A percentile compares a stretch with the other conserved stretches of the same genome.
Evolutionary conservation across 2,888 invertebrate species (phyloP).

Genomic region (Stenolophus ochropezus): DNA sequence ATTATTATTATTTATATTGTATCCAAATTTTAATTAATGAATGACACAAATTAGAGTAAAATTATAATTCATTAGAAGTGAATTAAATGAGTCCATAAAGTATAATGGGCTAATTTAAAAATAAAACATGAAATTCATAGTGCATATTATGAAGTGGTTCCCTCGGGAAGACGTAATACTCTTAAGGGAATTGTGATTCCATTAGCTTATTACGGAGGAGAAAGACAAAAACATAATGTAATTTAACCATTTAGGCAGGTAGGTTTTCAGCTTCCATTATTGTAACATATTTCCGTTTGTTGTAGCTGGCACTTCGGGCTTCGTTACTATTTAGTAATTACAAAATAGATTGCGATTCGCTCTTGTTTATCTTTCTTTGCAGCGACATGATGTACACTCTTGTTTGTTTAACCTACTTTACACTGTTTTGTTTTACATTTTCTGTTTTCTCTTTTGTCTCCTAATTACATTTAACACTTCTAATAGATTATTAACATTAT

Average conservation of each 20-base stretch:
- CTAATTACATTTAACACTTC: no score
- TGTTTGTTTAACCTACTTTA: slow-evolving; percentile 55
- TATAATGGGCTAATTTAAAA: not conserved
- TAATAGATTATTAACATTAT: no score
- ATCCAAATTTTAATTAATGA: no score
- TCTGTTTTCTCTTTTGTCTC: not conserved
- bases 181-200: slow-evolving; percentile 47
- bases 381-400: not conserved
- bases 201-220: slow-evolving; percentile 49
- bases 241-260: slow-evolving; percentile 41
- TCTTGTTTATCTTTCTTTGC: not conserved
- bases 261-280: slow-evolving; percentile 27
- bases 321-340: slow-evolving; percentile 10
- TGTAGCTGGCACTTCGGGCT: not conserved
- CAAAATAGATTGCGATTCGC: slow-evolving; percentile 4
- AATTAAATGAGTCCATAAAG: not conserved
- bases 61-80: not conserved
- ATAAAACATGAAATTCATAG: slow-evolving; percentile 7
- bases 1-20: no score
- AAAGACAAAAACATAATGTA: slow-evolving; percentile 47
- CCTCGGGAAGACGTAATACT: not conserved
- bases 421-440: not conserved
- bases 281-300: slow-evolving; percentile 9
- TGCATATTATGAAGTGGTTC: slow-evolving; percentile 24
- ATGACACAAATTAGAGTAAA: not conserved